A percentile compares a stretch with the other conserved stretches of the same genome.
Conservation (phyloP, 2,797 vertebrate genomes). For the Spondyliosoma cantharus region DNA sequence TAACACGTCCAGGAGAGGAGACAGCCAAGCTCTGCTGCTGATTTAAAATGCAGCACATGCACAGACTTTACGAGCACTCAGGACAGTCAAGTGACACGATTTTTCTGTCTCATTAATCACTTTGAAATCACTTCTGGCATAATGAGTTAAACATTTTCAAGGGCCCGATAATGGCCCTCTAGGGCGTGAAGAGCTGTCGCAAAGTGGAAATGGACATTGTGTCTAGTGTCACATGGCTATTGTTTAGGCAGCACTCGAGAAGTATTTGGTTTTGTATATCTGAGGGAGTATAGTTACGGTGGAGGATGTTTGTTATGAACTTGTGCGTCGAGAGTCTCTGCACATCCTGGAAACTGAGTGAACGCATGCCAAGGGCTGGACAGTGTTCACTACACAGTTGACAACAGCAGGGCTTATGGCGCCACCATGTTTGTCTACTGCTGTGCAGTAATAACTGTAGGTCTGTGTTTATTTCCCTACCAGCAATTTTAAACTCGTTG, state of each 20-base stretch:
- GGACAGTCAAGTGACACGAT: slow-evolving; percentile 48
- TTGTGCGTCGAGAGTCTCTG: slow-evolving; percentile 72
- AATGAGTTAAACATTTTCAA: slow-evolving; percentile 64
- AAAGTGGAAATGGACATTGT: slow-evolving; percentile 58
- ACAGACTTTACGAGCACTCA: slow-evolving; percentile 44
- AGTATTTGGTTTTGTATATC: slow-evolving; percentile 65
- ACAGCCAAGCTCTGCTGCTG: slow-evolving; percentile 10
- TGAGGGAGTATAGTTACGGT: slow-evolving; percentile 60
- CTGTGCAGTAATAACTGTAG: slow-evolving; percentile 52
- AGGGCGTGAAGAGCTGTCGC: slow-evolving; percentile 43
- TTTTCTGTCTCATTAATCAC: slow-evolving; percentile 59
- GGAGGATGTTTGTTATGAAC: slow-evolving; percentile 82
- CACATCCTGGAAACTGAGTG: slow-evolving; percentile 78
- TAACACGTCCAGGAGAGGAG: slow-evolving; percentile 12
- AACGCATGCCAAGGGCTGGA: slow-evolving; percentile 78
- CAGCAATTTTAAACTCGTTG: slow-evolving; percentile 52
- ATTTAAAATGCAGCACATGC: slow-evolving; percentile 33
- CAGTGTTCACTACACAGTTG: slow-evolving; percentile 72
- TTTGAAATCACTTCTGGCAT: slow-evolving; percentile 45
- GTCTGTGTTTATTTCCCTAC: slow-evolving; percentile 64
- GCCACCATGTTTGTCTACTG: slow-evolving; percentile 69
- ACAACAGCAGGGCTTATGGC: slow-evolving; percentile 75
- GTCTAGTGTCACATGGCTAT: slow-evolving; percentile 53
- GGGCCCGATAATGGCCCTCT: slow-evolving; percentile 47
- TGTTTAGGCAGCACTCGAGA: slow-evolving; percentile 65